Percentiles rank a stretch among this genome's conserved stretches.
Evolutionary conservation across 2,888 invertebrate species (phyloP).

Genomic region (Tipula helvola): DNA sequence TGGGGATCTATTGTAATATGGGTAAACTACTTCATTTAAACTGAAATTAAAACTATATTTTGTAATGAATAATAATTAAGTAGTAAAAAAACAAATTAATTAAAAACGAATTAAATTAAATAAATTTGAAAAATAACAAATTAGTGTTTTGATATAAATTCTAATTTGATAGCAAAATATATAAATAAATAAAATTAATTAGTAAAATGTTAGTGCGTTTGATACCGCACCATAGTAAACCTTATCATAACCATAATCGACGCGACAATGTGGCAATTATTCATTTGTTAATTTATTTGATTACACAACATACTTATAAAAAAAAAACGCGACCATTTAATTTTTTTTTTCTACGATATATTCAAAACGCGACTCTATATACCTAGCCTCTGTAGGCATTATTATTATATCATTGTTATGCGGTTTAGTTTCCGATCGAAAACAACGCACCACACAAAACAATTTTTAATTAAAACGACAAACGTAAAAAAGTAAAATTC

Average conservation of each 20-base stretch:
- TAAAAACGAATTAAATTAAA: background rate
- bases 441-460: background rate
- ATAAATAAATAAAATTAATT: background rate
- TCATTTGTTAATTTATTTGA: background rate
- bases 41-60: no score
- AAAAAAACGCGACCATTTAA: background rate
- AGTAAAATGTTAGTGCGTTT: background rate
- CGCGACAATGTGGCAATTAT: background rate
- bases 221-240: background rate
- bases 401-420: background rate
- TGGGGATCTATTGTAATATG: no score
- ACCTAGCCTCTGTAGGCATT: background rate
- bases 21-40: no score
- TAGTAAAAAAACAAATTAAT: background rate
- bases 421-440: background rate
- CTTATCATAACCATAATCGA: background rate
- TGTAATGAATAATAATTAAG: no score
- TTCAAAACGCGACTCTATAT: background rate
- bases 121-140: background rate
- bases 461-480: background rate
- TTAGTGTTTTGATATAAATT: background rate
- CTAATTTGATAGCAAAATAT: background rate
- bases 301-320: background rate
- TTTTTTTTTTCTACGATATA: background rate
- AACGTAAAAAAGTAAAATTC: background rate